Evolutionary conservation across 92 coral and sea anemone genomes (phyloP).

Genomic region (Porites lobata): DNA sequence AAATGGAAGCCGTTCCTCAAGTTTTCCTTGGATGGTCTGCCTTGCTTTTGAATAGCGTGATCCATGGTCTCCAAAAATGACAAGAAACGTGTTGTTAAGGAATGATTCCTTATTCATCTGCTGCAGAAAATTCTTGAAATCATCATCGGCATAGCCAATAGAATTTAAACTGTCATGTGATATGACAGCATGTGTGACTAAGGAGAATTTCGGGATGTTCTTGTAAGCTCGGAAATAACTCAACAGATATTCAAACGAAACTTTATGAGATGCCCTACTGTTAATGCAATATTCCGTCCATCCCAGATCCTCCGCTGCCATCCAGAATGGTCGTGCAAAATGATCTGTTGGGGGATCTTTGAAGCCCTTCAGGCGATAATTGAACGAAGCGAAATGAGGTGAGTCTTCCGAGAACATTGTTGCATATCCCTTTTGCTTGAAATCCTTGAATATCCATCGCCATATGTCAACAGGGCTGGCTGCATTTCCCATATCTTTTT

Average conservation of each 20-base stretch:
- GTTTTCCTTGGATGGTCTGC: constrained; percentile 83
- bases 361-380: constrained; percentile 66
- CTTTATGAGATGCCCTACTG: constrained; percentile 58
- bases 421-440: constrained; percentile 65
- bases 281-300: constrained; percentile 52
- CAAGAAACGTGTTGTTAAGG: constrained; percentile 69
- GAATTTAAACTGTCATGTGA: constrained; percentile 73
- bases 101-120: constrained; percentile 57
- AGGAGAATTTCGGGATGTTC: constrained; percentile 56
- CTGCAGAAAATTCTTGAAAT: constrained; percentile 49
- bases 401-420: constrained; percentile 76
- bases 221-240: constrained; percentile 71
- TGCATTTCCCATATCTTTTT: constrained; percentile 63
- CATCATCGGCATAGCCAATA: constrained; percentile 69
- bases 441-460: constrained; percentile 84
- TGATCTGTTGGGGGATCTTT: constrained; percentile 73
- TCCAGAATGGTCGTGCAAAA: constrained; percentile 73
- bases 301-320: constrained; percentile 14
- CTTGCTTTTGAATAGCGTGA: constrained; percentile 70
- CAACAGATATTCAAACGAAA: constrained; percentile 66
- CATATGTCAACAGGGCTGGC: constrained; percentile 78
- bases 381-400: constrained; percentile 44
- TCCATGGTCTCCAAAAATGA: constrained; percentile 90
- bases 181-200: constrained; percentile 62
- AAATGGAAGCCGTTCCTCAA: constrained; percentile 89